Percentiles rank a stretch among this genome's conserved stretches.
Evolutionary conservation across 2,888 invertebrate genomes (phyloP).

Genomic region (Oxystoma pomonae): DNA sequence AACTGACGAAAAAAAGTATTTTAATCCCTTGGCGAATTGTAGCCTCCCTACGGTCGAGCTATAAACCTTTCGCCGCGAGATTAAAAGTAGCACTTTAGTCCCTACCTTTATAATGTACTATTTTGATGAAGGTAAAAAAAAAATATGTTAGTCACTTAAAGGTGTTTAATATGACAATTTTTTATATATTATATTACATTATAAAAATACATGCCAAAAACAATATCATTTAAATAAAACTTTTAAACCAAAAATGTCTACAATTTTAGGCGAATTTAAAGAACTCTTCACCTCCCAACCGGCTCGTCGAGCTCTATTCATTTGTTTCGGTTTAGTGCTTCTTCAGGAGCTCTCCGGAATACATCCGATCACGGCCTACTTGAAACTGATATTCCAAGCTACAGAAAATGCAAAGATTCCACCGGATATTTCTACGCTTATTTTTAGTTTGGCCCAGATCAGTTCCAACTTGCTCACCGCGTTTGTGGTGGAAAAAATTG

Average conservation of each 20-base stretch:
- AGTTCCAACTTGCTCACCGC: slow-evolving; percentile 64
- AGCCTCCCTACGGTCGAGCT: too few relatives aligned
- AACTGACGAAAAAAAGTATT: too few relatives aligned
- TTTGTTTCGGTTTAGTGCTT: slow-evolving; percentile 72
- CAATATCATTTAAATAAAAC: slow-evolving; percentile 8
- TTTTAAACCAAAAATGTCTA: slow-evolving; percentile 5
- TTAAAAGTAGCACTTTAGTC: too few relatives aligned
- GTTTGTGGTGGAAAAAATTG: slow-evolving; percentile 68
- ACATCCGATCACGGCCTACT: slow-evolving; percentile 75
- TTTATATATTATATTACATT: too few relatives aligned
- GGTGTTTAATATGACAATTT: too few relatives aligned
- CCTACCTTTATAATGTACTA: too few relatives aligned
- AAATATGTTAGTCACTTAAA: too few relatives aligned
- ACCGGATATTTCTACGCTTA: slow-evolving; percentile 64
- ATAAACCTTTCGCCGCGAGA: too few relatives aligned
- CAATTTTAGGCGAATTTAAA: slow-evolving; percentile 19
- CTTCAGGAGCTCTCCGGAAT: slow-evolving; percentile 78
- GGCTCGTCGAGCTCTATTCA: slow-evolving; percentile 55
- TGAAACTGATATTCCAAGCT: slow-evolving; percentile 64
- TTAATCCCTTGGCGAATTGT: too few relatives aligned
- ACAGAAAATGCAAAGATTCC: slow-evolving; percentile 58
- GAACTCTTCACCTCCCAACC: slow-evolving; percentile 17
- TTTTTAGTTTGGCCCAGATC: slow-evolving; percentile 74
- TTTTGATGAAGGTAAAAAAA: too few relatives aligned
- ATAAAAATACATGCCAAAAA: too few relatives aligned